These are phyloP conservation scores for rat (Rattus norvegicus) DNA, from an alignment of 2,113 vertebrate genomes.

Conservation along the genomic window GRCr8 NC_086023.1:22695501-22696000, in stretches of 20 bases:
- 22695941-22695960: constrained; percentile 81
- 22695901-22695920: constrained; percentile 88
- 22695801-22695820: constrained; percentile 98
- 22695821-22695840: constrained; percentile 99
- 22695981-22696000: constrained; percentile 84
- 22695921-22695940: constrained; percentile 85
- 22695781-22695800: constrained; percentile 97
- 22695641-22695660: constrained; percentile 99
- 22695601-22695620: constrained; percentile 99
- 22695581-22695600: constrained; percentile 98
- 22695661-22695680: constrained; percentile 99
- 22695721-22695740: constrained; percentile 99
- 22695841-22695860: constrained; percentile 98
- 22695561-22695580: constrained; percentile 99
- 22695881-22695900: constrained; percentile 87
- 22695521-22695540: constrained; percentile 98
- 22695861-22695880: constrained; percentile 95
- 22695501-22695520: constrained; percentile 98
- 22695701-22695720: constrained; percentile 99
- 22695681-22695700: constrained; percentile 99
- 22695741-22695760: constrained; percentile 99
- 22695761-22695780: constrained; percentile 97
- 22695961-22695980: too few species aligned
- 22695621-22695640: constrained; percentile 99
- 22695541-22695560: constrained; percentile 96